Conservation (phyloP, 2,797 vertebrate genomes). For the Rachycentron canadum region DNA sequence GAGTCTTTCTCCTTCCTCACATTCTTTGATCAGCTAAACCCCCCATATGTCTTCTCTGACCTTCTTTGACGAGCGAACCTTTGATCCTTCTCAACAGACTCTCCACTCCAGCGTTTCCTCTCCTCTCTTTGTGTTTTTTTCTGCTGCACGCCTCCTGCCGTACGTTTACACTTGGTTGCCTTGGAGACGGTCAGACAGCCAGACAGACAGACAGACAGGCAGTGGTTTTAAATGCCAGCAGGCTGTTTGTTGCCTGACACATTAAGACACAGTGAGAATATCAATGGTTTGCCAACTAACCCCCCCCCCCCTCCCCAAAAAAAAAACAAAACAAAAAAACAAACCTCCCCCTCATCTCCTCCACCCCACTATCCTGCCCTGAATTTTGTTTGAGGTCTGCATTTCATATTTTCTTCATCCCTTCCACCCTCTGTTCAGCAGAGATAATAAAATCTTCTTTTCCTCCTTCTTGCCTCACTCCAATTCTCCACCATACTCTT, state of each 20-base stretch:
- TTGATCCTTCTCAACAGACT: slow-evolving; percentile 39
- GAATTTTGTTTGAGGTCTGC: background rate
- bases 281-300: background rate
- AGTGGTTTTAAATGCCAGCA: slow-evolving; percentile 47
- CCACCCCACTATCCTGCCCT: background rate
- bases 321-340: too few species aligned
- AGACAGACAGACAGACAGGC: slow-evolving; percentile 28
- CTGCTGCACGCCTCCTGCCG: slow-evolving; percentile 59
- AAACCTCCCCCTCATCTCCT: too few species aligned
- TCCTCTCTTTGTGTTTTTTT: slow-evolving; percentile 37
- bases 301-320: too few species aligned
- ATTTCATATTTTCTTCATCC: background rate
- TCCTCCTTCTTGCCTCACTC: background rate
- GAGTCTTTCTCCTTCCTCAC: background rate
- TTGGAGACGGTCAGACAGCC: slow-evolving; percentile 70
- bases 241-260: slow-evolving; percentile 11
- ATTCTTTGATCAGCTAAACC: slow-evolving; percentile 6
- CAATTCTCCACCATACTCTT: background rate
- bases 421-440: background rate
- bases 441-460: background rate
- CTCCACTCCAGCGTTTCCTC: slow-evolving; percentile 48
- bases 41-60: background rate
- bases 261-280: background rate
- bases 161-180: slow-evolving; percentile 84
- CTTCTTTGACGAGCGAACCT: slow-evolving; percentile 22